Evolutionary conservation across 2,113 vertebrate species (phyloP).

Genomic region (Octodon degus): DNA sequence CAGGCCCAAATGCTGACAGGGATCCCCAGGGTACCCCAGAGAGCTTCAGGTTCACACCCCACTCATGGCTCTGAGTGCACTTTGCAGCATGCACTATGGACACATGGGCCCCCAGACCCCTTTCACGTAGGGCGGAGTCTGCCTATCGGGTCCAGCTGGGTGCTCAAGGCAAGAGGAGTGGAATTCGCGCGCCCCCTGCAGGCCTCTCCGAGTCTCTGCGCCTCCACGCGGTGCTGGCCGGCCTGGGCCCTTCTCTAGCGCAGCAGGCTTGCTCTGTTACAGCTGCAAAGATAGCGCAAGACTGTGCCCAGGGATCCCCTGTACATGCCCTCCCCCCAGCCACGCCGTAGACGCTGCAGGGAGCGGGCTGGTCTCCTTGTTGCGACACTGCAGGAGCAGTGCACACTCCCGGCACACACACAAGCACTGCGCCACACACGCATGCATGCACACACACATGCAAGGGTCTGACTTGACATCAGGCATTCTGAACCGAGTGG

Average conservation of each 20-base stretch:
- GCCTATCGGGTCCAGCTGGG: background rate
- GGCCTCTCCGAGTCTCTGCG: slow-evolving; percentile 78
- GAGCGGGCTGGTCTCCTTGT: too few relatives aligned
- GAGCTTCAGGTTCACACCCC: slow-evolving; percentile 59
- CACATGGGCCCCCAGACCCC: slow-evolving; percentile 43
- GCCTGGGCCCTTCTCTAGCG: too few relatives aligned
- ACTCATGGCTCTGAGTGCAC: slow-evolving; percentile 70
- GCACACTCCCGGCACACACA: too few relatives aligned
- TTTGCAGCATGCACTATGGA: slow-evolving; percentile 62
- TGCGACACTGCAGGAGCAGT: too few relatives aligned
- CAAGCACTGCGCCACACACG: too few relatives aligned
- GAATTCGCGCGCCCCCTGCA: slow-evolving; percentile 96
- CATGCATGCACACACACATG: background rate
- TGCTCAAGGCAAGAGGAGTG: slow-evolving; percentile 81
- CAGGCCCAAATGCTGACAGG: background rate
- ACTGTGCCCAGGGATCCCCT: background rate
- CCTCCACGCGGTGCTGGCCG: background rate
- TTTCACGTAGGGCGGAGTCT: slow-evolving; percentile 16
- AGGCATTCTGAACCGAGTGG: background rate
- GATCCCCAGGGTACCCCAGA: background rate
- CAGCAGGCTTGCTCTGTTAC: background rate
- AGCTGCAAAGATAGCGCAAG: background rate
- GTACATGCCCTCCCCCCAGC: background rate
- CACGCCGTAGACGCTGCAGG: background rate
- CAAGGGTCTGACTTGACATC: accelerated